A percentile compares a stretch with the other conserved stretches of the same genome.
Evolutionary conservation across 2,113 vertebrate species (phyloP).

Genomic region (Reinhardtius hippoglossoides): DNA sequence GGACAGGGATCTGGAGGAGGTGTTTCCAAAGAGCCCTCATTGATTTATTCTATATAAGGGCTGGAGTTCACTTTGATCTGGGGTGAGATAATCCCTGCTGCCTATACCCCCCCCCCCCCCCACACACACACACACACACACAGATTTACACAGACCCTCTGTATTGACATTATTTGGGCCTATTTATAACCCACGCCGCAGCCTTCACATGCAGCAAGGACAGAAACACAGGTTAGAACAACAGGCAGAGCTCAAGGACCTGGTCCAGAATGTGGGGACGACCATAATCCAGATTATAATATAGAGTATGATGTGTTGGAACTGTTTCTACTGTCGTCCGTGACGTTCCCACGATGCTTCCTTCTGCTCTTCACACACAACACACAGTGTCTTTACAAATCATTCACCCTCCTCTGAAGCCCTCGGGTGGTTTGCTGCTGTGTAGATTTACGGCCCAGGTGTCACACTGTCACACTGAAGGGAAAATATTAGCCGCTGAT

Average conservation of each 20-base stretch:
- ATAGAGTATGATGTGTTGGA: background rate
- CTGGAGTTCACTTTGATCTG: constrained; percentile 49
- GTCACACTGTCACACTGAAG: too few species aligned
- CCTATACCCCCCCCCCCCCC: constrained; percentile 16
- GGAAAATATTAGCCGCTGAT: too few species aligned
- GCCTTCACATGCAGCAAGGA: constrained; percentile 22
- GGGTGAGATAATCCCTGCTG: constrained; percentile 62
- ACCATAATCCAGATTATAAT: background rate
- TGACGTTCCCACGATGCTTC: too few species aligned
- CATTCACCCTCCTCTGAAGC: too few species aligned
- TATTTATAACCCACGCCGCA: constrained; percentile 55
- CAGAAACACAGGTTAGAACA: constrained; percentile 8
- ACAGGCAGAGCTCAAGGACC: background rate
- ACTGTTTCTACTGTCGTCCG: background rate
- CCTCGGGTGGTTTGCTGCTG: too few species aligned
- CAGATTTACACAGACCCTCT: constrained; percentile 6
- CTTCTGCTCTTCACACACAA: too few species aligned
- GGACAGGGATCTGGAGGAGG: background rate
- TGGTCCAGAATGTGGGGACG: too few species aligned
- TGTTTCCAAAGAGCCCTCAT: constrained; percentile 36
- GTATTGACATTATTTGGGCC: constrained; percentile 38
- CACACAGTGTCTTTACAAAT: too few species aligned
- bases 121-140: background rate
- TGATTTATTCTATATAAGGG: constrained; percentile 43
- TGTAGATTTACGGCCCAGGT: too few species aligned